These are phyloP conservation scores for Gnatocerus cornutus DNA, from an alignment of 2,888 invertebrate genomes.

Conservation along the genomic window DNA sequence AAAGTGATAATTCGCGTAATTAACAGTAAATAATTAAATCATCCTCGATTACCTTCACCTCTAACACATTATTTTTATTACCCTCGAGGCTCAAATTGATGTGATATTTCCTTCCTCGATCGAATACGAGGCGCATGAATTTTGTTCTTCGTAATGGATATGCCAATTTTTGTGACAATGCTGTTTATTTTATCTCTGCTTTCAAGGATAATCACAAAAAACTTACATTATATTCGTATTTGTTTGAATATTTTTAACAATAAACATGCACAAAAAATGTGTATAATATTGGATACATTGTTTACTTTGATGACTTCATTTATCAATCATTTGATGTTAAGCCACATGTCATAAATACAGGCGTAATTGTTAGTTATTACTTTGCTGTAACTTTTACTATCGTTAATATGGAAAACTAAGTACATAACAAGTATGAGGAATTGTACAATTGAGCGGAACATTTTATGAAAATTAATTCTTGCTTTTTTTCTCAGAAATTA, in stretches of 20 bases:
- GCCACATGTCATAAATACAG: background rate
- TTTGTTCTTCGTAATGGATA: background rate
- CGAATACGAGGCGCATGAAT: conserved; percentile 7
- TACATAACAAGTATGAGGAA: too few species aligned
- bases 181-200: conserved; percentile 7
- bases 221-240: too few species aligned
- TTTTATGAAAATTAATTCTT: too few species aligned
- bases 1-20: conserved; percentile 1
- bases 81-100: conserved; percentile 11
- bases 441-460: too few species aligned
- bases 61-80: conserved; percentile 27
- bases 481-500: too few species aligned
- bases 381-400: background rate
- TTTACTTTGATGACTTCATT: conserved; percentile 1
- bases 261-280: too few species aligned
- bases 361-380: background rate
- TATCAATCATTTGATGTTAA: background rate
- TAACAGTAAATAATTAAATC: conserved; percentile 3
- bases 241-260: too few species aligned
- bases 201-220: conserved; percentile 16
- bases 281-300: too few species aligned
- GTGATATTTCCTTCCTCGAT: conserved; percentile 27
- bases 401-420: too few species aligned
- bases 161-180: background rate
- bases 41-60: conserved; percentile 35